A percentile compares a stretch with the other conserved stretches of the same genome.
Evolutionary conservation across 2,113 vertebrate genomes (phyloP).

Genomic region (Sapajus apella): DNA sequence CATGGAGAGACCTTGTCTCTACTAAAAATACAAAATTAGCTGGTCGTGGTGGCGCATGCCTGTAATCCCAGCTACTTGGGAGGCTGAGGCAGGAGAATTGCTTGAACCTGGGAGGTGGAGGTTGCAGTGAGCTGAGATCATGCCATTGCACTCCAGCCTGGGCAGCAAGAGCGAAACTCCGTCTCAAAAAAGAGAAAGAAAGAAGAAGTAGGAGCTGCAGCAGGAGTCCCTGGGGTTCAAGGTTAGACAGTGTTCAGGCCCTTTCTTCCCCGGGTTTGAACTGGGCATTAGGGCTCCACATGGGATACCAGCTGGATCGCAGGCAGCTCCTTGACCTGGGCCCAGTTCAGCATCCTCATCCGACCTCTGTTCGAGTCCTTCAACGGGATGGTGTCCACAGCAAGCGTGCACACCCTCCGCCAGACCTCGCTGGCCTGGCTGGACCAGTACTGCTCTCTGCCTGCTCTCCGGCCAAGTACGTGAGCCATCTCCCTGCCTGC

Average conservation of each 20-base stretch:
- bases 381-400: constrained; percentile 96
- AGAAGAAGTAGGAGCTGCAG: not conserved
- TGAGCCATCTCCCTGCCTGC: constrained; percentile 47
- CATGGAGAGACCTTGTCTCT: too few relatives aligned
- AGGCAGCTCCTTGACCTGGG: constrained; percentile 84
- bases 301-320: not conserved
- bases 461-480: constrained; percentile 93
- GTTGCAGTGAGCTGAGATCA: too few relatives aligned
- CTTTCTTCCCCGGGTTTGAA: not conserved
- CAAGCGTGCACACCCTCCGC: constrained; percentile 92
- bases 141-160: too few relatives aligned
- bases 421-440: constrained; percentile 94
- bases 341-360: constrained; percentile 96
- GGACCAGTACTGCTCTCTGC: constrained; percentile 96
- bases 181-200: too few relatives aligned
- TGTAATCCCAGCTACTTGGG: too few relatives aligned
- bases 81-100: too few relatives aligned
- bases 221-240: too few relatives aligned
- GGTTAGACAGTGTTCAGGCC: not conserved
- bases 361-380: constrained; percentile 97
- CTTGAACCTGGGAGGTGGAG: too few relatives aligned
- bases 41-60: fast-evolving
- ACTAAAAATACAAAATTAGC: too few relatives aligned
- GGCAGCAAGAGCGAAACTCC: too few relatives aligned
- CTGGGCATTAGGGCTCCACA: not conserved